These are phyloP conservation scores for Entomobrya proxima DNA, from an alignment of 2,888 invertebrate species.

Conservation along the genomic window DNA sequence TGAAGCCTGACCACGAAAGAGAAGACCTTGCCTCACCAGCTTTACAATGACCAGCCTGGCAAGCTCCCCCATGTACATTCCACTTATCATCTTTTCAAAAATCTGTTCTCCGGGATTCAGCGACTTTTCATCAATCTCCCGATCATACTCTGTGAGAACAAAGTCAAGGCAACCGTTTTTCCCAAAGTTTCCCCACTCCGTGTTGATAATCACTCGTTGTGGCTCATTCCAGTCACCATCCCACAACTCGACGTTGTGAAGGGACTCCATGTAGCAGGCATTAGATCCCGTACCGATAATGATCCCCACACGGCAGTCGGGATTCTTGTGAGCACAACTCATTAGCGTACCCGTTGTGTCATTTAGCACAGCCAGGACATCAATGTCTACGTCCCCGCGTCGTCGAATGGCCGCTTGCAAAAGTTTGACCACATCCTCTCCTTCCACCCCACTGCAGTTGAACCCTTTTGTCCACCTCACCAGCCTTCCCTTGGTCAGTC, in stretches of 20 bases:
- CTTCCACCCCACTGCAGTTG: conserved; percentile 92
- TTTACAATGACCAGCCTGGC: conserved; percentile 90
- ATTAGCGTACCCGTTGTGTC: conserved; percentile 78
- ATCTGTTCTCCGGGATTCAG: conserved; percentile 87
- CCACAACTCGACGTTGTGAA: conserved; percentile 88
- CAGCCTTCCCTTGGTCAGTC: conserved; percentile 90
- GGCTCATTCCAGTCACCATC: conserved; percentile 81
- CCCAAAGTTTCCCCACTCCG: conserved; percentile 98
- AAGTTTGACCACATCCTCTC: conserved; percentile 92
- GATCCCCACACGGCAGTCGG: conserved; percentile 79
- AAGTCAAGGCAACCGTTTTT: conserved; percentile 92
- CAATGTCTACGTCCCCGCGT: conserved; percentile 80
- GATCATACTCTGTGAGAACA: conserved; percentile 90
- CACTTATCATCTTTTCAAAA: conserved; percentile 76
- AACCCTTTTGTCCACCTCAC: conserved; percentile 98
- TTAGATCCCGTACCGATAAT: conserved; percentile 92
- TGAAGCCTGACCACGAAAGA: conserved; percentile 88
- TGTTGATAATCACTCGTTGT: conserved; percentile 78
- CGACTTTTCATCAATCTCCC: conserved; percentile 88
- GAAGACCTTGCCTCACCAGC: conserved; percentile 86
- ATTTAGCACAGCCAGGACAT: conserved; percentile 74
- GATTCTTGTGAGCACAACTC: conserved; percentile 81
- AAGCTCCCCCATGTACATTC: conserved; percentile 88
- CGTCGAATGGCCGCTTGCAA: conserved; percentile 92
- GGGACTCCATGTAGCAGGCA: conserved; percentile 94